phyloP scores from a whole-genome alignment of 2,113 vertebrate species.

The Barnardius zonarius region DNA sequence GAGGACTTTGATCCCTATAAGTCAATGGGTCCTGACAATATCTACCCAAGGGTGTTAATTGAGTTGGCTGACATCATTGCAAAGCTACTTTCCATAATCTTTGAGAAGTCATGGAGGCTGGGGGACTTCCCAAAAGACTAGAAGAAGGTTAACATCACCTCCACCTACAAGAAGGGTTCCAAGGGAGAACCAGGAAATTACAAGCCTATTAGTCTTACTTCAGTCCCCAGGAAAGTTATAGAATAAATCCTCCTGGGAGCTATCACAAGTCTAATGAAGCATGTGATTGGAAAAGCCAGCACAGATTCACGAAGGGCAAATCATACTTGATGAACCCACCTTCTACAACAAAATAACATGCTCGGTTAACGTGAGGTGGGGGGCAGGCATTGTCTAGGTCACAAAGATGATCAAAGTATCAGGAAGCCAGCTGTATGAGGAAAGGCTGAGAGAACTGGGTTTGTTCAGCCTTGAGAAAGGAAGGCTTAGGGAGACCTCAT shows the following conservation, averaged over 20 bases:
- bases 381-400: background rate
- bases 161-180: background rate
- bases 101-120: background rate
- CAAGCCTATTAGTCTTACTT: background rate
- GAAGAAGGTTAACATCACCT: background rate
- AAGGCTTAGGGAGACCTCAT: background rate
- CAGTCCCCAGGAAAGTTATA: background rate
- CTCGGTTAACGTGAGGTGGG: background rate
- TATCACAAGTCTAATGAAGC: background rate
- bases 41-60: background rate
- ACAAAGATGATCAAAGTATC: background rate
- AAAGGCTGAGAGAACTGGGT: background rate
- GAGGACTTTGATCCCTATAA: background rate
- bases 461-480: background rate
- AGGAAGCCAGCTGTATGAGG: background rate
- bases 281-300: background rate
- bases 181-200: background rate
- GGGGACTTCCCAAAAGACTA: background rate
- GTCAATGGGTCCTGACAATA: background rate
- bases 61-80: background rate
- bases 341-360: background rate
- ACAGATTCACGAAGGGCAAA: background rate
- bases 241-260: background rate
- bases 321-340: background rate
- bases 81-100: background rate